Base-by-base conservation (phyloP, 2,797 vertebrate species). In the Rhincodon typus region DNA sequence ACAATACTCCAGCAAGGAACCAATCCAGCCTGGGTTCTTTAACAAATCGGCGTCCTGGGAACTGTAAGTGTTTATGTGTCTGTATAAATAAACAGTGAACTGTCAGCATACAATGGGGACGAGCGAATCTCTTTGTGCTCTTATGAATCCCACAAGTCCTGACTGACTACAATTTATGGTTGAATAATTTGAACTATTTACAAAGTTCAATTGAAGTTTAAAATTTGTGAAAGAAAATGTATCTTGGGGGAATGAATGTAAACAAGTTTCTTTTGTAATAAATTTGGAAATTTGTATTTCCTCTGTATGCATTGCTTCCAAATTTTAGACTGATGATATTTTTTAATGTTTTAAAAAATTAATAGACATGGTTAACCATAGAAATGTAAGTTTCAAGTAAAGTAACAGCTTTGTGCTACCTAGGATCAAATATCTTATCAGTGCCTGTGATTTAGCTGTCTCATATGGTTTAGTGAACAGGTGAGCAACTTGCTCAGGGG, bases 151-250 rank as follows among this genome's bases (percentile, higher is more conserved):
- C 69, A 53, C 46, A 95, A 77, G 46, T 95, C 94, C 94, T 50
- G 38, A 95, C 42, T 77, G 50, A 74, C 70, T 77, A 57, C 70
- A 95, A 95, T 95, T 74, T 95, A 95, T 77, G 94, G 46, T 95
- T 50, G 30, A 95, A 77, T 95, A 95, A 95, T 95, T 53, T 95
- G 94, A 95, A 95, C 46, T 95, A 95, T 95, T 77, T 77, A 95
- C 70, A 95, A 95, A 77, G 94, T 95, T 95, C 94, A 95, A 77
- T 74, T 95, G 13, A 95, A 95, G 70, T 95, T 95, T 72, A 95
- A 93, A 53, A 53, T 72, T 72, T 53, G 94, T 95, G 46, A 77
- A 53, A 77, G 84, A 87, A 53, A 77, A 77, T 95, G 27, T 95
- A 57, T 77, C n/a, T 95, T 77, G 69, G 30, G 69, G 30, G 70